Base-by-base conservation (phyloP, 1,140 invertebrate genomes). In the Megathymus violae region DNA sequence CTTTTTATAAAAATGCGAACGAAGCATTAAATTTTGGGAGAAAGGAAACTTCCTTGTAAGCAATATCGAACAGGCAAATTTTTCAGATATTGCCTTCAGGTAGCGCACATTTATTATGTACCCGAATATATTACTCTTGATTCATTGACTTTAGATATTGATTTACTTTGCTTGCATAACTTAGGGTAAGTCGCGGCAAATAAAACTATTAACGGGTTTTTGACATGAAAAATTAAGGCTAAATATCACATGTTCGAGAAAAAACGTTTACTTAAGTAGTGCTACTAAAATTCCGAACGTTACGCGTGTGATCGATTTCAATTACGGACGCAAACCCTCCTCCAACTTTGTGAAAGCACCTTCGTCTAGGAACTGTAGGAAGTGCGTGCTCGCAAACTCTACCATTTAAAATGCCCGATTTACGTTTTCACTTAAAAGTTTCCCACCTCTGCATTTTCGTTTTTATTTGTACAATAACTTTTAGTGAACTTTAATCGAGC, bases 41-140 rank as follows among this genome's bases (percentile, higher is more conserved):
- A 88, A 91, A 89, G 85, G 88, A 89, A 90, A 89, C 86, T 89
- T 82, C 84, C 84, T 86, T 89, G 86, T 91, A 91, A 91, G 88
- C 88, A 88, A 91, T 91, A 91, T 88, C 85, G 88, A 89, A 79
- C 76, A 89, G 87, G 88, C 88, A 89, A 89, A 91, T 89, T 91
- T 91, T 91, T 91, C 87, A 91, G 88, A 91, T 91, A 91, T 91
- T 91, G 88, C 85, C 78, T 89, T 89, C 88, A 91, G 88, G 88
- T 91, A 91, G 87, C 78, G 85, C 85, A 89, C 88, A 91, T 91
- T 91, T 91, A 91, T 91, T 91, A 91, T 91, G 88, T 89, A 91
- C 88, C 88, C 88, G 87, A 88, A 91, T 89, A 91, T 91, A 91
- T 91, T 91, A 91, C 85, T 88, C 88, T 83, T 91, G 88, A 91